Base-by-base conservation (phyloP, 2,797 vertebrate genomes). In the Menidia menidia region DNA sequence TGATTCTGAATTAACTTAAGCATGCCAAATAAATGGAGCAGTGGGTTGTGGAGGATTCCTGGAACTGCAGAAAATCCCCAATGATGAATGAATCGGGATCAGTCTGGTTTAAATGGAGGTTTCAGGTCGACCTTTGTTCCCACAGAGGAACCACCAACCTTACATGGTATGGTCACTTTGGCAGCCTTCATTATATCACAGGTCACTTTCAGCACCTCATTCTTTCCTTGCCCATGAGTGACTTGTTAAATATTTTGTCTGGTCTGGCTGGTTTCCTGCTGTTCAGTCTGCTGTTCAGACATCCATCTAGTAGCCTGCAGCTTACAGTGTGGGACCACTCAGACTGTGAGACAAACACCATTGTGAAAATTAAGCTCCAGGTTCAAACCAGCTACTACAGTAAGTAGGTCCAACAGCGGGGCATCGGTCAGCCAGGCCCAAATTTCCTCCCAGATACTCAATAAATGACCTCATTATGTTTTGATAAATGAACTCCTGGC, bases 131-230 rank as follows among this genome's bases (percentile, higher is more conserved):
- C 64, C 55, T 53, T 30, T 57, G 48, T 41, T 57, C 44, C 70
- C 16, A 60, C 51, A 35, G 39, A 71, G 55, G 58, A 76, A 59
- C 32, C 60, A 41, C 52, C 39, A 64, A 4, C 72, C 80, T 80
- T 73, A 80, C 65, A 79, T 81, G 78, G 77, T 71, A 15, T 2
- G 25, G 65, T 63, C 71, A 68, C 35, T 67, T 48, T 48, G 55
- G 74, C 62, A 42, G 47, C 77, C 72, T 72, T 81, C 68, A 59
- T 77, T 68, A 55, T 65, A 70, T 81, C 71, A 69, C 64, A 60
- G 75, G 80, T 79, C 69, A 79, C 71, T 86, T 75, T 83, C 82
- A 88, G 71, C 78, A 88, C 77, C 55, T 83, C 75, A 74, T 87
- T 83, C 54, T 74, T 78, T 75, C 54, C 56, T 59, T n/a, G 4